A percentile compares a stretch with the other conserved stretches of the same genome.
phyloP scores from a whole-genome alignment of 2,113 vertebrate species.

The Nettapus auritus region DNA sequence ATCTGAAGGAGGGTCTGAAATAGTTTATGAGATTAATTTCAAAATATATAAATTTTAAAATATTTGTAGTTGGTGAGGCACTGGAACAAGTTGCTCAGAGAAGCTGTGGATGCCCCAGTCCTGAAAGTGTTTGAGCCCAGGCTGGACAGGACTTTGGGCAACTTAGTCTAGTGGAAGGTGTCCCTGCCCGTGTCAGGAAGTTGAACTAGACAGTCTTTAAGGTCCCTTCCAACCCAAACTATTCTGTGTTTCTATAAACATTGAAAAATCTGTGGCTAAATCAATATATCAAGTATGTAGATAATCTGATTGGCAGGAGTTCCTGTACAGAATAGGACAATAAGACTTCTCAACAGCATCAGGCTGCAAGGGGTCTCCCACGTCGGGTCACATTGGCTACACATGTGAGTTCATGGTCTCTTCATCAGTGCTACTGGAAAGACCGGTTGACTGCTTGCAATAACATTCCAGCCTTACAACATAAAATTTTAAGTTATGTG shows the following conservation, averaged over 20 bases:
- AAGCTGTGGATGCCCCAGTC: background rate
- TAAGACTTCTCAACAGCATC: background rate
- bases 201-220: background rate
- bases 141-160: background rate
- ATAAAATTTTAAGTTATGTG: constrained; percentile 3
- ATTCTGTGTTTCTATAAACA: background rate
- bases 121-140: background rate
- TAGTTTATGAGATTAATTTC: background rate
- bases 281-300: background rate
- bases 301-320: background rate
- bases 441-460: constrained; percentile 5
- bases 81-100: background rate
- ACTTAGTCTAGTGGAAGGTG: background rate
- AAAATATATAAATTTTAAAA: background rate
- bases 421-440: background rate
- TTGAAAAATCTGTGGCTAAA: background rate
- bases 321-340: background rate
- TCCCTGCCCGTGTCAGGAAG: background rate
- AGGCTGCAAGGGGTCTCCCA: background rate
- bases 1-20: background rate
- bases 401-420: background rate
- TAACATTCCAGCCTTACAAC: constrained; percentile 29
- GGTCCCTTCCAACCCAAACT: background rate
- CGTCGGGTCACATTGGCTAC: background rate
- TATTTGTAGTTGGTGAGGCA: background rate